Evolutionary conservation across 1,140 invertebrate species (phyloP).

Genomic region (Chrysomallon squamiferum): DNA sequence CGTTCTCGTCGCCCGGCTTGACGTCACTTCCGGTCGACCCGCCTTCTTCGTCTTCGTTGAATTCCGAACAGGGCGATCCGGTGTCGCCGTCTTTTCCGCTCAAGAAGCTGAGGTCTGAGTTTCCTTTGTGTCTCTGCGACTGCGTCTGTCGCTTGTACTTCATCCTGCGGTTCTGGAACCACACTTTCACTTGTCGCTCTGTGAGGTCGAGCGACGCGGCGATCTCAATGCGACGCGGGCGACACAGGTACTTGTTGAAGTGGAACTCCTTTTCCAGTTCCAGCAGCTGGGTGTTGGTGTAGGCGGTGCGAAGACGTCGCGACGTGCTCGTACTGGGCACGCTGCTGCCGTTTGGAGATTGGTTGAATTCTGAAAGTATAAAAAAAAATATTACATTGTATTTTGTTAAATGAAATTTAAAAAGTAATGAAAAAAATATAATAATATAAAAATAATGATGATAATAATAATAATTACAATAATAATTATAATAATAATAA

Average conservation of each 20-base stretch:
- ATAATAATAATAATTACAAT: too few relatives aligned
- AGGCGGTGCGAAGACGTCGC: conserved; percentile 83
- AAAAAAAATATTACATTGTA: neutral
- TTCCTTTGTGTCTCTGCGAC: conserved; percentile 24
- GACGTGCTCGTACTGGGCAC: conserved; percentile 31
- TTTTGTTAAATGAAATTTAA: too few relatives aligned
- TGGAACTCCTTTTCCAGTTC: conserved; percentile 96
- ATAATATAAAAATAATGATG: too few relatives aligned
- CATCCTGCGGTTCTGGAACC: conserved; percentile 59
- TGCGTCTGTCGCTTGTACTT: conserved; percentile 57
- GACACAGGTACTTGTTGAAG: conserved; percentile 79
- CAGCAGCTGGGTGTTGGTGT: conserved; percentile 98
- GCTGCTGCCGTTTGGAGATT: conserved; percentile 7
- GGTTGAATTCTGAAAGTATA: neutral
- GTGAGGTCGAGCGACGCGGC: conserved; percentile 76
- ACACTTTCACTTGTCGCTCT: conserved; percentile 63
- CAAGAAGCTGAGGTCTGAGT: conserved; percentile 1
- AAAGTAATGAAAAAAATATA: too few relatives aligned
- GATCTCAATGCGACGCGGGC: conserved; percentile 82
- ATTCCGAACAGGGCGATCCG: neutral
- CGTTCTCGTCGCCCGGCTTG: neutral
- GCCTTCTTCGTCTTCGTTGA: conserved; percentile 2
- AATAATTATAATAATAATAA: neutral
- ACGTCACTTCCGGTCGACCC: neutral
- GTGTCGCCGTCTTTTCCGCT: conserved; percentile 3